These are phyloP conservation scores for Ophioninae sp. DNA, from an alignment of 2,888 invertebrate genomes.

Conservation along the genomic window DNA sequence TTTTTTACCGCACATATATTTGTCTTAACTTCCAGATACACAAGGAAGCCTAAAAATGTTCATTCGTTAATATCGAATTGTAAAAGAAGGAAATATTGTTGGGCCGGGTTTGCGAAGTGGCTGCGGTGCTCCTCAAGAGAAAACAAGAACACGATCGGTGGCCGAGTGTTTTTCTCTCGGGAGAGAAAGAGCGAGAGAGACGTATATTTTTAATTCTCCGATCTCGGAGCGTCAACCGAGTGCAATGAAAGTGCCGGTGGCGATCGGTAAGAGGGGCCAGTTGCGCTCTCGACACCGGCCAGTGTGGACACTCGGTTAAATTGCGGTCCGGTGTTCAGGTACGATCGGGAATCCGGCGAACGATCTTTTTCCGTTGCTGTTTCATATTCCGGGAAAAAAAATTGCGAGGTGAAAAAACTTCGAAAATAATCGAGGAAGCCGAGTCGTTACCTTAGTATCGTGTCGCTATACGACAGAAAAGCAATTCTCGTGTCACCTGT, in stretches of 20 bases:
- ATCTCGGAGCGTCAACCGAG: not conserved
- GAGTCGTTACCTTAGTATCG: too few relatives aligned
- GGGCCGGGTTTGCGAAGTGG: too few relatives aligned
- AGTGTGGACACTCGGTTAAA: slow-evolving; percentile 64
- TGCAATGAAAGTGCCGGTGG: slow-evolving; percentile 55
- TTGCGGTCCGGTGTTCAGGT: slow-evolving; percentile 17
- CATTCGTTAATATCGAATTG: too few relatives aligned
- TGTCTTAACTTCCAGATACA: too few relatives aligned
- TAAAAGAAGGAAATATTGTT: too few relatives aligned
- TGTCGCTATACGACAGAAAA: too few relatives aligned
- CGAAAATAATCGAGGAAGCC: not conserved
- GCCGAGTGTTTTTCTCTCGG: too few relatives aligned
- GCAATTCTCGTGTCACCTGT: too few relatives aligned
- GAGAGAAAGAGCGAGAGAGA: not conserved
- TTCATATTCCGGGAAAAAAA: not conserved
- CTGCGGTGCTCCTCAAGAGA: too few relatives aligned
- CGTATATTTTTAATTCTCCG: not conserved
- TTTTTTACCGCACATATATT: too few relatives aligned
- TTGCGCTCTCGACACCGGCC: slow-evolving; percentile 73
- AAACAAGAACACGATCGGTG: too few relatives aligned
- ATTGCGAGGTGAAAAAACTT: not conserved
- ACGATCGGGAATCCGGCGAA: not conserved
- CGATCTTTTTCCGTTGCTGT: not conserved
- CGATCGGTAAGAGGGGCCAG: slow-evolving; percentile 69
- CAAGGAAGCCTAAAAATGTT: too few relatives aligned